Base-by-base conservation (phyloP, 1,140 invertebrate species). In the Chironomus tepperi region DNA sequence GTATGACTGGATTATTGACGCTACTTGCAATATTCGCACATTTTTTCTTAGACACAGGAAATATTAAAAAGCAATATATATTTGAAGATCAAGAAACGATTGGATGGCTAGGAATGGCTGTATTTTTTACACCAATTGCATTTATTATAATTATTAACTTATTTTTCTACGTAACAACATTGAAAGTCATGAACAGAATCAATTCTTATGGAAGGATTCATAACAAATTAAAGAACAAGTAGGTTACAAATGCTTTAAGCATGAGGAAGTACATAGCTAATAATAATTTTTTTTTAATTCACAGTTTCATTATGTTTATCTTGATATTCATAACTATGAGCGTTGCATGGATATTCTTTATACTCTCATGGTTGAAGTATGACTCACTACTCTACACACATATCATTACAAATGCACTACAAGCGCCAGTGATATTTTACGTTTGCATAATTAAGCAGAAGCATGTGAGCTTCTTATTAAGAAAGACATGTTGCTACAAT, bases 191-290 rank as follows among this genome's bases (percentile, higher is more conserved):
- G 43, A 91, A 89, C 77, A 84, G 89, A 76, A 90, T 92, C 85
- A 89, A 89, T 77, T 90, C 90, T 7, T 93, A 93, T 81, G 92
- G 92, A 9, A 85, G 91, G 77, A 93, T 94, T 78, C 91, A 93
- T 77, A 90, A 93, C 78, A 93, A 93, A 82, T 85, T 93, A 75
- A 91, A 92, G 81, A 91, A 91, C 79, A 90, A 88, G 90, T 91
- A 82, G 82, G 82, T 78, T 43, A 19, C 0, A 73, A 43, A 74
- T 74, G 42, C 73, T 78, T 77, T 79, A 73, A 15, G 43, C 24
- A 43, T 70, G 8, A 19, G 2, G 73, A 18, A 74, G 43, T 75
- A 57, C 73, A 73, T n/a, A 67, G 74, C 12, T 57, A 73, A 76
- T 74, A 19, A 43, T 21, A 65, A 73, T 67, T 75, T 76, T 1